Evolutionary conservation across 2,888 invertebrate species (phyloP).

Genomic region (Apamea epomidion): DNA sequence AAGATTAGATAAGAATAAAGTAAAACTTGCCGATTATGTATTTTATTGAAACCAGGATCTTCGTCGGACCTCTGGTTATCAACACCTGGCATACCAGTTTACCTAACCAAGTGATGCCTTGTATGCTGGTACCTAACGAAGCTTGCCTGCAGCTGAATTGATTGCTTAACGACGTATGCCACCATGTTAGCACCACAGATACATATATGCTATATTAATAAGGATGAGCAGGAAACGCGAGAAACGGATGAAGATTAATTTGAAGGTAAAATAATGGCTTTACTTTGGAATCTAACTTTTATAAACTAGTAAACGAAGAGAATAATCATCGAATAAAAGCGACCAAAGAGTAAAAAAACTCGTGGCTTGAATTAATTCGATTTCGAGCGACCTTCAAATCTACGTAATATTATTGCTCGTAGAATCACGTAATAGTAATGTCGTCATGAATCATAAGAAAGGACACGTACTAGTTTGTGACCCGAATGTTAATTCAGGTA

Average conservation of each 20-base stretch:
- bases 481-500: constrained; percentile 38
- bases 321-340: not conserved
- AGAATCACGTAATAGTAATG: constrained; percentile 53
- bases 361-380: constrained; percentile 5
- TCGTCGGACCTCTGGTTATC: not conserved
- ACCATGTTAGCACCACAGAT: not conserved
- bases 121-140: constrained; percentile 6
- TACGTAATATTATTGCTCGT: not conserved
- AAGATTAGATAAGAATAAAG: constrained; percentile 16
- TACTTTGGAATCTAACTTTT: too few species aligned
- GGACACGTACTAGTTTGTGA: constrained; percentile 50
- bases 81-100: not conserved
- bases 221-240: not conserved
- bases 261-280: not conserved
- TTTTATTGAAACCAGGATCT: constrained; percentile 25
- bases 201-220: not conserved
- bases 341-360: not conserved
- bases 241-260: not conserved
- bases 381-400: not conserved
- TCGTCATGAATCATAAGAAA: constrained; percentile 55
- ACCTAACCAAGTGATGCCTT: not conserved
- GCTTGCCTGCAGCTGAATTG: constrained; percentile 34
- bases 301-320: not conserved
- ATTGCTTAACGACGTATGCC: constrained; percentile 25
- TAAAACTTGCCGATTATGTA: constrained; percentile 10